Base-by-base conservation (phyloP, 1,140 invertebrate genomes). In the Caenorhabditis briggsae region DNA sequence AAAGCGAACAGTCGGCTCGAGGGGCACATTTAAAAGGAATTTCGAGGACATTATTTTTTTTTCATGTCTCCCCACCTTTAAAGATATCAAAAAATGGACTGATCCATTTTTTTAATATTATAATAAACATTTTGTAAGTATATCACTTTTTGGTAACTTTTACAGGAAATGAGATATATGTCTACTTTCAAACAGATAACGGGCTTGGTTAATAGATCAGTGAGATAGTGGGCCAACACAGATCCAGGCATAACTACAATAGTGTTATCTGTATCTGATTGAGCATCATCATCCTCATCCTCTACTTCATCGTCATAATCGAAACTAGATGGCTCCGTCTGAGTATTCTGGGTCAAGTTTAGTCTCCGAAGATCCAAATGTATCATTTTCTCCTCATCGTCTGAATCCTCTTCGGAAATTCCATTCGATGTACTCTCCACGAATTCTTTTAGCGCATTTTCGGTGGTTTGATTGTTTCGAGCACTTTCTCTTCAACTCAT, bases 191-290 rank as follows among this genome's bases (percentile, higher is more conserved):
- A 82, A 86, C 11, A 87, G 48, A 16, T n/a, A 58, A 23, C 65
- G 55, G 18, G 86, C 86, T 87, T 84, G 20, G 64, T 83, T 3
- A 87, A 18, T 8, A 83, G 86, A 53, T 87, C 86, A 16, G 64
- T 25, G 3, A 87, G 58, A 41, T 87, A 87, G n/a, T 55, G 23
- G 18, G 61, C n/a, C 11, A 87, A 55, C 0, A 87, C 83, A 16
- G 86, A 87, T 23, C 86, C 86, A 23, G 25, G 65, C 33, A 84
- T 41, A 1, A 83, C 46, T 46, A 43, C 33, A 23, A 78, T 64
- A 12, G 65, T 64, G 43, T 41, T 74, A 46, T 87, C 82, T 14
- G 53, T 84, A 48, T 89, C 78, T n/a, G 53, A 41, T 23, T 82
- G 87, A 18, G 78, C 46, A 5, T 23, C 20, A 6, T 87, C 84